Evolutionary conservation across 2,888 invertebrate species (phyloP).

Genomic region (Leucophora obtusa): DNA sequence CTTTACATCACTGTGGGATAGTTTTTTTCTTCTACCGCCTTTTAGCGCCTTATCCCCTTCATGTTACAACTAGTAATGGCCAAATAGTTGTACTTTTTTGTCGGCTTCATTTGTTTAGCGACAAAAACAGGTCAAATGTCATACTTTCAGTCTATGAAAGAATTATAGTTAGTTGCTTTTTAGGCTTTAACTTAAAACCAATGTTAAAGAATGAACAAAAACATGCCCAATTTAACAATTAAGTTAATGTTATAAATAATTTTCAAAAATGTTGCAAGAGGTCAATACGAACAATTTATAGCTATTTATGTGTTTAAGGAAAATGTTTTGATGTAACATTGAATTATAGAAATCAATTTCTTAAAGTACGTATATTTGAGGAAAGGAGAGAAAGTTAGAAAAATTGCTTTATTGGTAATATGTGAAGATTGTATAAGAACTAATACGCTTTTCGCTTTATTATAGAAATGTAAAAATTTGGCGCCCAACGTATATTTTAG

Average conservation of each 20-base stretch:
- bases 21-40: constrained; percentile 13
- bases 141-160: constrained; percentile 46
- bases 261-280: constrained; percentile 34
- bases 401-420: too few relatives aligned
- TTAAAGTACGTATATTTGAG: neutral
- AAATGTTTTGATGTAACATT: constrained; percentile 47
- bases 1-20: constrained; percentile 56
- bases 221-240: constrained; percentile 43
- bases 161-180: constrained; percentile 40
- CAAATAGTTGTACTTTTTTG: constrained; percentile 40
- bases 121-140: constrained; percentile 62
- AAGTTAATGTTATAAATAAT: constrained; percentile 49
- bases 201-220: neutral
- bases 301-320: constrained; percentile 26
- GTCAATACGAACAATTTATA: constrained; percentile 23
- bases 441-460: too few relatives aligned
- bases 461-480: too few relatives aligned
- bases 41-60: neutral
- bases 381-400: too few relatives aligned
- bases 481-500: too few relatives aligned
- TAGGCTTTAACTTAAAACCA: constrained; percentile 2
- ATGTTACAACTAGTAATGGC: constrained; percentile 19
- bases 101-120: constrained; percentile 55
- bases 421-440: too few relatives aligned
- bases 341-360: constrained; percentile 22